phyloP scores from a whole-genome alignment of 2,797 vertebrate species.

The Petrocephalus sullivani region DNA sequence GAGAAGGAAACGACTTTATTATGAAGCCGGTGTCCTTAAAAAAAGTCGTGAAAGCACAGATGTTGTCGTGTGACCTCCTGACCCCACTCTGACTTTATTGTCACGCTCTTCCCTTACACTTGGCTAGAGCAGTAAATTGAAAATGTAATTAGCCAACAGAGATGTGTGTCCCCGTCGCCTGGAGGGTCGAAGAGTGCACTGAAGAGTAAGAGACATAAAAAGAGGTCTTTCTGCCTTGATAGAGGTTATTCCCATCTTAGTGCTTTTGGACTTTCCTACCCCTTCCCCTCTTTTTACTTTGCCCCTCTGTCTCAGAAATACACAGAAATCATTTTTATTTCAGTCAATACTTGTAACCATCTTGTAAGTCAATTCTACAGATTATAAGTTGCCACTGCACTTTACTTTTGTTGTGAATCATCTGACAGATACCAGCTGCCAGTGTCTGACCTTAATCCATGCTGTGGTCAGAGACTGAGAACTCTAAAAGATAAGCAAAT shows the following conservation, averaged over 20 bases:
- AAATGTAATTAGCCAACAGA: constrained; percentile 26
- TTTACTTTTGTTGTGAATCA: not conserved
- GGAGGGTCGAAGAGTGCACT: not conserved
- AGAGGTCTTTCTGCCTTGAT: constrained; percentile 13
- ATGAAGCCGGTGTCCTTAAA: not conserved
- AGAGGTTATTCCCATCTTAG: not conserved
- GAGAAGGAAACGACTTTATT: not conserved
- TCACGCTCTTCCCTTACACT: not conserved
- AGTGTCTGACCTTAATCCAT: not conserved
- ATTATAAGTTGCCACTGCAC: not conserved
- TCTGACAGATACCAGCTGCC: not conserved
- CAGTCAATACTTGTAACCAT: not conserved
- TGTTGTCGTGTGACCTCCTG: not conserved
- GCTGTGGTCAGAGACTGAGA: not conserved
- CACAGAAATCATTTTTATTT: not conserved
- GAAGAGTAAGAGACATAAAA: constrained; percentile 1
- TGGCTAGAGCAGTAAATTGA: constrained; percentile 3
- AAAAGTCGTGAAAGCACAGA: not conserved
- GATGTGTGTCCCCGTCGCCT: not conserved
- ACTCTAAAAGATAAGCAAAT: not conserved
- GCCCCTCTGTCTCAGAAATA: not conserved
- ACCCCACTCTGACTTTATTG: not conserved
- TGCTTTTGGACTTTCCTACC: not conserved
- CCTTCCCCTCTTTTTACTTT: not conserved
- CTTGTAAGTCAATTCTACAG: not conserved